A percentile compares a stretch with the other conserved stretches of the same genome.
phyloP scores from a whole-genome alignment of 2,797 vertebrate species.

The Thamnophis elegans region DNA sequence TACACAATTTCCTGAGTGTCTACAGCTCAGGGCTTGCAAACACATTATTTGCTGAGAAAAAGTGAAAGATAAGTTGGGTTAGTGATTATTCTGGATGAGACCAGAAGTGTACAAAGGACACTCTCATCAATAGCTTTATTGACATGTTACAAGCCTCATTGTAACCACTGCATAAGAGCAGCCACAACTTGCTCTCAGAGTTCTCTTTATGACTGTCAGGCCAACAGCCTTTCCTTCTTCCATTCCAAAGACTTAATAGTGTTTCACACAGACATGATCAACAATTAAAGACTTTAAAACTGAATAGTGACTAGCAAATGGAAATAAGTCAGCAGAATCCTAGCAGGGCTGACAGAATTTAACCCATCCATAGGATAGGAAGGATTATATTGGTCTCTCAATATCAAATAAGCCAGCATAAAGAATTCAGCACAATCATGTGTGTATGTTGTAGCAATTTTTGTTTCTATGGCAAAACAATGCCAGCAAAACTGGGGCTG shows the following conservation, averaged over 20 bases:
- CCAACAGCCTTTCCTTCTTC: neutral
- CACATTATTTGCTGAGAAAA: neutral
- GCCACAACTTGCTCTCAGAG: neutral
- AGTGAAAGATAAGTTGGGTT: neutral
- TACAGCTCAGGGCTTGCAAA: neutral
- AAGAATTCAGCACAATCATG: constrained; percentile 41
- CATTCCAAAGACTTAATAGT: neutral
- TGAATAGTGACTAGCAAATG: neutral
- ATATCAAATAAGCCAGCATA: neutral
- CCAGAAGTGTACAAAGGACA: neutral
- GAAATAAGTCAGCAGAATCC: neutral
- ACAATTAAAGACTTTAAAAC: neutral
- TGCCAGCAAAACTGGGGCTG: neutral
- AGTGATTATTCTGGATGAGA: neutral
- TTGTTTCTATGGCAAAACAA: neutral
- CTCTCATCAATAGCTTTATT: neutral
- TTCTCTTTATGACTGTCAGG: neutral
- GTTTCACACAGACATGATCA: neutral
- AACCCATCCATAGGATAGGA: neutral
- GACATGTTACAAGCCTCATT: neutral
- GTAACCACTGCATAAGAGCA: neutral
- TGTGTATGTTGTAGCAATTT: neutral
- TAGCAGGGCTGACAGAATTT: neutral
- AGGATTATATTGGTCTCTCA: neutral
- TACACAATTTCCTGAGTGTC: neutral